These are phyloP conservation scores for Schizotus pectinicornis DNA, from an alignment of 2,888 invertebrate species.

Conservation along the genomic window DNA sequence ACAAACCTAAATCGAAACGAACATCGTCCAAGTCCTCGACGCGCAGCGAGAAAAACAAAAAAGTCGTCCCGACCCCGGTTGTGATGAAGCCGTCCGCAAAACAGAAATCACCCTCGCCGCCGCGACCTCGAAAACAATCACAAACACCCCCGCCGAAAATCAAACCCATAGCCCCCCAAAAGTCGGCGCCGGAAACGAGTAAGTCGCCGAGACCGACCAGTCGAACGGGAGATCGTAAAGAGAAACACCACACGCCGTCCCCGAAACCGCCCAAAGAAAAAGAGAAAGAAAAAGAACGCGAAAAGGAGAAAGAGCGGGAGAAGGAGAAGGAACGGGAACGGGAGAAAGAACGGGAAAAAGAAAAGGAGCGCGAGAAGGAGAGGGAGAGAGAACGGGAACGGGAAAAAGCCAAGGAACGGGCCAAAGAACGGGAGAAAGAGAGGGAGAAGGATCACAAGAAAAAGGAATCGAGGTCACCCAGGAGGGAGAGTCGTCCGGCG, in stretches of 20 bases:
- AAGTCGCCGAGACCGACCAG: slow-evolving; percentile 53
- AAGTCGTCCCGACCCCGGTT: slow-evolving; percentile 33
- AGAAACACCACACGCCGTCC: slow-evolving; percentile 56
- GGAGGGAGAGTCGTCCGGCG: slow-evolving; percentile 44
- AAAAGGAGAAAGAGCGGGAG: slow-evolving; percentile 58
- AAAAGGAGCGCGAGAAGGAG: slow-evolving; percentile 47
- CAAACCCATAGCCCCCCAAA: slow-evolving; percentile 45
- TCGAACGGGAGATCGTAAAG: slow-evolving; percentile 49
- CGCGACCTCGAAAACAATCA: slow-evolving; percentile 49
- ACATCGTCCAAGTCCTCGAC: slow-evolving; percentile 55
- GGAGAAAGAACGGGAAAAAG: slow-evolving; percentile 60
- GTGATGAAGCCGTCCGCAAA: slow-evolving; percentile 34
- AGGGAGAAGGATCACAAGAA: slow-evolving; percentile 60
- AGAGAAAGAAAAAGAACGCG: slow-evolving; percentile 52
- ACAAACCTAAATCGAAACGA: slow-evolving; percentile 62
- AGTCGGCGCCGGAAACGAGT: slow-evolving; percentile 42
- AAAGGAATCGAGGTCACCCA: slow-evolving; percentile 52
- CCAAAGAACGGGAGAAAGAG: slow-evolving; percentile 60
- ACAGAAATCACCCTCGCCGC: slow-evolving; percentile 50
- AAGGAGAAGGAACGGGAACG: slow-evolving; percentile 63
- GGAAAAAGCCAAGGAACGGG: slow-evolving; percentile 57
- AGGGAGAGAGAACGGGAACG: slow-evolving; percentile 48
- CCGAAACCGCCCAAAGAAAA: slow-evolving; percentile 51
- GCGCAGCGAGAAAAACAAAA: slow-evolving; percentile 58
- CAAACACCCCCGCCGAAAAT: slow-evolving; percentile 57